Base-by-base conservation (phyloP, 2,888 invertebrate species). In the Sinodicranocentrus sp. region DNA sequence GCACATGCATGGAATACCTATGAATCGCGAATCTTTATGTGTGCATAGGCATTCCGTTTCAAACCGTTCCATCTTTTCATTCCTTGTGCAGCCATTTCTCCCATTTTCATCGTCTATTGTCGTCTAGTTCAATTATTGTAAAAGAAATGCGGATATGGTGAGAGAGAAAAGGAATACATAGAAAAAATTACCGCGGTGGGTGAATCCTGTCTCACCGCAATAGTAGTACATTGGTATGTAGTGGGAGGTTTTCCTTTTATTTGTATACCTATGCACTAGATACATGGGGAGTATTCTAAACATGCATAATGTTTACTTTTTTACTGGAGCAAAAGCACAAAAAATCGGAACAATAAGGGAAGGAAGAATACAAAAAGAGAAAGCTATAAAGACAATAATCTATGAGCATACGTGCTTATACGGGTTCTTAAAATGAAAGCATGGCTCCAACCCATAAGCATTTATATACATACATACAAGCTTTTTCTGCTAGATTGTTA, bases 71-170 rank as follows among this genome's bases (percentile, higher is more conserved):
- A 13, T 48, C 23, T 57, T 57, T 57, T 57, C 57, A 28, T 43
- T 39, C 23, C 43, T 61, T 43, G 17, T 43, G 43, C 43, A 19
- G 39, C n/a, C n/a, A n/a, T 65, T 65, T 65, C 65, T 23, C 43
- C 65, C 65, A 65, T 65, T 65, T 65, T 65, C 65, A 65, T 65
- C 44, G 65, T 65, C 65, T 65, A 65, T 65, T 65, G 65, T 65
- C 65, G 43, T 65, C 65, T 65, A 43, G 65, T 43, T 65, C 65
- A 65, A 65, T 65, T 65, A 65, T 65, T 13, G 65, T 65, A 43
- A 65, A 65, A 28, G 28, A 63, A 65, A 65, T 65, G 65, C 65
- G 65, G 65, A 65, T 65, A 43, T 61, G 25, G n/a, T 28, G 5
- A 13, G 25, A 2, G 57, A 57, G 57, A 21, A 57, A 3, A n/a